These are phyloP conservation scores for Hyposoter dolosus DNA, from an alignment of 2,888 invertebrate species.

Conservation along the genomic window DNA sequence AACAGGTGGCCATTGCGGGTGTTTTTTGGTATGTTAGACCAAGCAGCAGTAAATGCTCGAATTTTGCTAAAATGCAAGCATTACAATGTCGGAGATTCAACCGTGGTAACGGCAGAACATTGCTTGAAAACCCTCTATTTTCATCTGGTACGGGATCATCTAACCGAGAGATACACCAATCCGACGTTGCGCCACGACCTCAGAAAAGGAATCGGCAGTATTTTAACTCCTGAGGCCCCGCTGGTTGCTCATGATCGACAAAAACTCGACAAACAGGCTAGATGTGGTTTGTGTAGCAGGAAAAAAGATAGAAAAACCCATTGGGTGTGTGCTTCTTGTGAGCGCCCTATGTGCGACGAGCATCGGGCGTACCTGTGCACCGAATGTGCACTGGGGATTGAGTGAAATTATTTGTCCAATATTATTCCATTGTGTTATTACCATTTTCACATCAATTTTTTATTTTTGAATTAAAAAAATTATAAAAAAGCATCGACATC, in stretches of 20 bases:
- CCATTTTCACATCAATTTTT: slow-evolving; percentile 4
- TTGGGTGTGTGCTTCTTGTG: slow-evolving; percentile 50
- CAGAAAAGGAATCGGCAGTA: slow-evolving; percentile 17
- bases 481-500: slow-evolving; percentile 41
- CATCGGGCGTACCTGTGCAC: slow-evolving; percentile 56
- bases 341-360: slow-evolving; percentile 60
- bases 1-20: slow-evolving; percentile 68
- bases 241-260: slow-evolving; percentile 19
- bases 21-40: slow-evolving; percentile 70
- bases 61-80: slow-evolving; percentile 35
- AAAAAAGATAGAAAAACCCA: slow-evolving; percentile 56
- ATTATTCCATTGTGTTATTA: slow-evolving; percentile 27
- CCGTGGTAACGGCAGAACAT: slow-evolving; percentile 2
- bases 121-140: not conserved
- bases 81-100: slow-evolving; percentile 4
- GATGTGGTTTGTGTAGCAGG: slow-evolving; percentile 53
- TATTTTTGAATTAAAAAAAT: no score
- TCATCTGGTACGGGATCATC: slow-evolving; percentile 1
- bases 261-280: slow-evolving; percentile 31
- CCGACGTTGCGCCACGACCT: slow-evolving; percentile 68
- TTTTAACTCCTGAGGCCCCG: not conserved
- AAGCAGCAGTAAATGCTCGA: slow-evolving; percentile 60
- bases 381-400: slow-evolving; percentile 50
- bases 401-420: slow-evolving; percentile 17
- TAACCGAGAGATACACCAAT: slow-evolving; percentile 15